Percentiles rank a stretch among this genome's conserved stretches.
phyloP scores from a whole-genome alignment of 2,797 vertebrate genomes.

The Muscicapa striata region DNA sequence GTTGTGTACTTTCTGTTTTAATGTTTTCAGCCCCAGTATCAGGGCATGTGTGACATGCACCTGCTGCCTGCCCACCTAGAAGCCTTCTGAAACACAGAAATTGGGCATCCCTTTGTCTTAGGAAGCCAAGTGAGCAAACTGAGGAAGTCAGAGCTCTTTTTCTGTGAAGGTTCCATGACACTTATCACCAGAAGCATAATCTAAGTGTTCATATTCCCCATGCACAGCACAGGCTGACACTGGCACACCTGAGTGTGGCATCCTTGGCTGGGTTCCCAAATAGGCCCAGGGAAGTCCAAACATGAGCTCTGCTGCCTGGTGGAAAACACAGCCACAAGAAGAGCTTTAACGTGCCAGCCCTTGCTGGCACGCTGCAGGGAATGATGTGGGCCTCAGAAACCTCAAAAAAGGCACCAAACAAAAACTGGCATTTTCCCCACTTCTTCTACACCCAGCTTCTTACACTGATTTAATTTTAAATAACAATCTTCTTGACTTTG shows the following conservation, averaged over 20 bases:
- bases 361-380: background rate
- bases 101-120: background rate
- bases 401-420: background rate
- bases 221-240: background rate
- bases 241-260: background rate
- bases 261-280: background rate
- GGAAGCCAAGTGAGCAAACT: background rate
- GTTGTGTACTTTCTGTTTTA: too few species aligned
- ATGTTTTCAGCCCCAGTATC: background rate
- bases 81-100: background rate
- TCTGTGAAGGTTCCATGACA: too few species aligned
- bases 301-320: background rate
- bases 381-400: background rate
- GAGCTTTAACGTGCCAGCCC: background rate
- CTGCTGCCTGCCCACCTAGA: background rate
- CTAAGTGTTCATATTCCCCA: background rate
- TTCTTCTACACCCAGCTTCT: background rate
- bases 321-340: background rate
- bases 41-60: rapidly evolving
- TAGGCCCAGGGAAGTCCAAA: background rate
- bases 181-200: background rate
- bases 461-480: background rate
- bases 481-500: background rate
- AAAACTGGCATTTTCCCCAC: background rate
- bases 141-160: background rate